These are phyloP conservation scores for Volucella zonaria DNA, from an alignment of 2,888 invertebrate genomes.

Conservation along the genomic window DNA sequence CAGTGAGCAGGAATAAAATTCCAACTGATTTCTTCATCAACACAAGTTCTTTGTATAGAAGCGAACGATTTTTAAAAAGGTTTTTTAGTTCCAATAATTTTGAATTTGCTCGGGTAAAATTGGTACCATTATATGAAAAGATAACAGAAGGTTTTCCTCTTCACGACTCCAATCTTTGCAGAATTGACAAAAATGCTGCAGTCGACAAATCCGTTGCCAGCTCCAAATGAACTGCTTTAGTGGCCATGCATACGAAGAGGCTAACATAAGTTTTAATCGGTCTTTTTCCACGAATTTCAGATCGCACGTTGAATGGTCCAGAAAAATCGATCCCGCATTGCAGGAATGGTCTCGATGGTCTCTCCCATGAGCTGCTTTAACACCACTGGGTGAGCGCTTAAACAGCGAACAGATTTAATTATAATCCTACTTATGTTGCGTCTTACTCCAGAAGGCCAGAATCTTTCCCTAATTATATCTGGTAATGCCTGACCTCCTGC, in stretches of 20 bases:
- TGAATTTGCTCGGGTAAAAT: neutral
- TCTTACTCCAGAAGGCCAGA: neutral
- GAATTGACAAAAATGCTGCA: neutral
- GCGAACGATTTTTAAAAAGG: no score
- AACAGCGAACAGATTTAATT: neutral
- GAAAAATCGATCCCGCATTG: neutral
- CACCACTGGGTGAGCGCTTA: neutral
- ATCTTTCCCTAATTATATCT: neutral
- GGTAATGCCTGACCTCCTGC: neutral
- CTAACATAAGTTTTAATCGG: neutral
- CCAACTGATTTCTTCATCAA: no score
- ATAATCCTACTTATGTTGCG: neutral
- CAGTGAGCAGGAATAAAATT: no score
- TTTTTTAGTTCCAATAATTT: neutral
- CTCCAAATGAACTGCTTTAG: neutral
- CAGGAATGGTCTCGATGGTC: neutral
- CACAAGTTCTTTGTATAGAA: no score
- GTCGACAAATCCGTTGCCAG: conserved; percentile 1
- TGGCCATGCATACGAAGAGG: neutral
- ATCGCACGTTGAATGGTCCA: neutral
- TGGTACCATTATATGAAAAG: conserved; percentile 1
- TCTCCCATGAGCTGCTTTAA: neutral
- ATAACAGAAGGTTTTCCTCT: neutral
- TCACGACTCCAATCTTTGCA: neutral
- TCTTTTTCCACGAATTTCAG: neutral